Evolutionary conservation across 1,140 invertebrate species (phyloP).

Genomic region (Semibalanus balanoides): DNA sequence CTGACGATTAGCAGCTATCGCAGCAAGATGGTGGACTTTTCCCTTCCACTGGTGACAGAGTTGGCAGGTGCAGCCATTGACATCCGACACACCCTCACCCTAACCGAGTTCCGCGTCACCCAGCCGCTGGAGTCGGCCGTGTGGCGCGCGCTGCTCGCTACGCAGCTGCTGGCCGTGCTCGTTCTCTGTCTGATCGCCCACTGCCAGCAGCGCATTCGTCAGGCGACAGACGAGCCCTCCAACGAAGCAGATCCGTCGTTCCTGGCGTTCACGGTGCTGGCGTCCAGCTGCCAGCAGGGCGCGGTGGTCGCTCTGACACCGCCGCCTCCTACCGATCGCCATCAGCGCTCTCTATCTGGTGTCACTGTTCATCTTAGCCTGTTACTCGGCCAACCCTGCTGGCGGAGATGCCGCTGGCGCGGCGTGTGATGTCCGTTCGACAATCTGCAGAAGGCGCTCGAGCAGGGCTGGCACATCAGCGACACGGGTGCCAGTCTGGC

Average conservation of each 20-base stretch:
- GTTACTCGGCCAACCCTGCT: not conserved
- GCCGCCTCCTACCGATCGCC: not conserved
- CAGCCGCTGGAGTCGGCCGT: not conserved
- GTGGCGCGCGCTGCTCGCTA: not conserved
- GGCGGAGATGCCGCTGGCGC: not conserved
- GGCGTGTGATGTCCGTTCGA: not conserved
- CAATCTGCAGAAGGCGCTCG: not conserved
- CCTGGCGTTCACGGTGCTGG: not conserved
- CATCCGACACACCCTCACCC: not conserved
- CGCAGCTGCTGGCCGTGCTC: not conserved
- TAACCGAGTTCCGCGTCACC: not conserved
- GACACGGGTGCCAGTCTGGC: not conserved
- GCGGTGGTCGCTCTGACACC: not conserved
- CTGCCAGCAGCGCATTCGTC: not conserved
- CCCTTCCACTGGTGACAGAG: not conserved
- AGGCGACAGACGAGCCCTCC: not conserved
- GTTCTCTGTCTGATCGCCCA: not conserved
- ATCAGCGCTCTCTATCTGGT: not conserved
- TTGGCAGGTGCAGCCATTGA: not conserved
- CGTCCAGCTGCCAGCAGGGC: not conserved
- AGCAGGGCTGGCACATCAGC: constrained; percentile 23
- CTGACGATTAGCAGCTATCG: not conserved
- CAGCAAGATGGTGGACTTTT: not conserved
- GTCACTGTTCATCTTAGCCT: not conserved
- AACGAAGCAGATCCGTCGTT: not conserved